Conservation (phyloP, 2,797 vertebrate species). For the Oreortyx pictus region DNA sequence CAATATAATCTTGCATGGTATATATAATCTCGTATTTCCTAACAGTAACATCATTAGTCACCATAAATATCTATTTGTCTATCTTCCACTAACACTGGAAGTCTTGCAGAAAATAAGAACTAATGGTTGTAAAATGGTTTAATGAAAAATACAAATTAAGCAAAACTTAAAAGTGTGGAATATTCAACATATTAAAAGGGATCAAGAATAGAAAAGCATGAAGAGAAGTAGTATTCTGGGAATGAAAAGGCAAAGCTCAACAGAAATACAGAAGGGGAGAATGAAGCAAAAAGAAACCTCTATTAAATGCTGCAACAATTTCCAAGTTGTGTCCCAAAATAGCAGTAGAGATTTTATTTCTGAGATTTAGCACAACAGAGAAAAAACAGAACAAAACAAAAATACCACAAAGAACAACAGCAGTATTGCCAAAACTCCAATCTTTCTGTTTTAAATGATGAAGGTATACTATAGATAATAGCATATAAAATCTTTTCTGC, state of each 20-base stretch:
- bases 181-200: not conserved
- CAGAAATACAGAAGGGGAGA: not conserved
- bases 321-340: not conserved
- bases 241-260: not conserved
- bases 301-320: not conserved
- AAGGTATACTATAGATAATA: not conserved
- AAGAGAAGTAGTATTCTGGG: not conserved
- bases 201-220: not conserved
- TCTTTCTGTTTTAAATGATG: not conserved
- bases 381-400: not conserved
- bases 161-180: not conserved
- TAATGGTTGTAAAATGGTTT: not conserved
- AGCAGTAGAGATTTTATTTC: not conserved
- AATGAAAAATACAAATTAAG: not conserved
- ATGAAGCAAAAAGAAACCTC: not conserved
- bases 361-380: not conserved
- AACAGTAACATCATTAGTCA: not conserved
- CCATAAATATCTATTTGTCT: not conserved
- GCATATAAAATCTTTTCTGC: not conserved
- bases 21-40: not conserved
- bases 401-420: not conserved
- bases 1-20: not conserved
- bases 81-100: not conserved
- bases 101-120: not conserved
- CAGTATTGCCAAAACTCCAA: not conserved